Conservation (phyloP, 2,888 invertebrate genomes). For the Oscheius sp. region DNA sequence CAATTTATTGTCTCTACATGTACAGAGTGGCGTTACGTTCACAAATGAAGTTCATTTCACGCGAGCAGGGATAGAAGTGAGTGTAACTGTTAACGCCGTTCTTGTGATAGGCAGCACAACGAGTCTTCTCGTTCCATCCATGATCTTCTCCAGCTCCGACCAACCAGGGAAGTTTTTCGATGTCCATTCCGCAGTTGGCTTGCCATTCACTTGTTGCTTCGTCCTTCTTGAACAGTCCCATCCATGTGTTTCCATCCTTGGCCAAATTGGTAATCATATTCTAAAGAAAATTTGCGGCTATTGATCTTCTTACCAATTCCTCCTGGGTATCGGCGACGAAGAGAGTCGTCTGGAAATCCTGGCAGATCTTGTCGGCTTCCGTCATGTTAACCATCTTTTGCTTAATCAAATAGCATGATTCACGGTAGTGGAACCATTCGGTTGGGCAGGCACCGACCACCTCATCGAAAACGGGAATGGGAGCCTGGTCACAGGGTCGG, state of each 20-base stretch:
- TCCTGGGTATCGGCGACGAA: neutral
- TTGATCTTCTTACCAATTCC: neutral
- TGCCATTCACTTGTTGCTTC: conserved; percentile 6
- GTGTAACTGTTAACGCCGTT: neutral
- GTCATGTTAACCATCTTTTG: neutral
- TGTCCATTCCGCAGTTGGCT: conserved; percentile 10
- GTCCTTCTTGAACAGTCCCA: conserved; percentile 8
- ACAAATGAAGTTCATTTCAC: conserved; percentile 4
- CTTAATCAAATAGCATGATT: conserved; percentile 18
- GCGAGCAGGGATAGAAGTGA: neutral
- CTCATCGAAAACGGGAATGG: neutral
- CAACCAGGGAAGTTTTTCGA: conserved; percentile 1
- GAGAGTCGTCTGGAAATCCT: conserved; percentile 3
- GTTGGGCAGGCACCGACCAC: neutral
- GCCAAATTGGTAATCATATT: neutral
- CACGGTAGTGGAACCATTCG: conserved; percentile 6
- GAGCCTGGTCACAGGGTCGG: neutral
- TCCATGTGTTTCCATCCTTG: neutral
- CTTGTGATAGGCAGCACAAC: neutral
- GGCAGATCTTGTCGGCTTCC: conserved; percentile 1
- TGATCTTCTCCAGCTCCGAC: neutral
- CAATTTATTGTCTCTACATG: too few relatives aligned
- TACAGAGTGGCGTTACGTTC: conserved; percentile 18
- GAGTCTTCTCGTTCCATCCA: conserved; percentile 4
- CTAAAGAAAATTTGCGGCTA: neutral